Base-by-base conservation (phyloP, 2,797 vertebrate species). In the Falco naumanni region DNA sequence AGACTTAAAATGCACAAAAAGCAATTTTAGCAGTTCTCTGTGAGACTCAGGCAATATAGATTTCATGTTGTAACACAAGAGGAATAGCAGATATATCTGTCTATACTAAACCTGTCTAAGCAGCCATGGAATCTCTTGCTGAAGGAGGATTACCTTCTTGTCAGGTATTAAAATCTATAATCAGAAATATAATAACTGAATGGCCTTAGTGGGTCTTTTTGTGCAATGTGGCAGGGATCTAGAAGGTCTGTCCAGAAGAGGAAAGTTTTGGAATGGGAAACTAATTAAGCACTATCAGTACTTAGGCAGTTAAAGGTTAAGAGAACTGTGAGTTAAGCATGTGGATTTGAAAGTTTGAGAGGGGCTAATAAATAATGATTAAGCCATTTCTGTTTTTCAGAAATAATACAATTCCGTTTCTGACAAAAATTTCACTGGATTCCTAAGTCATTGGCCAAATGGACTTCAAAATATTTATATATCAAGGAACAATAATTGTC, bases 81-180 rank as follows among this genome's bases (percentile, higher is more conserved):
- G 17, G 17, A 66, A 64, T 43, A 91, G 45, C 21, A 85, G 68
- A 88, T 90, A 74, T 24, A 59, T 65, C 74, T 4, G 13, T 28
- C 45, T 72, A 12, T n/a, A 70, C 34, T 89, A 63, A 94, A 41
- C 15, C 54, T 80, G 47, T 66, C 33, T 70, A 94, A 93, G 85
- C 21, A 90, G 39, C 24, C 56, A 74, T n/a, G 34, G 41, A 93
- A 70, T 39, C 47, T 80, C 34, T 79, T 66, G 41, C 54, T 61
- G 71, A 76, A 93, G 50, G 20, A 79, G n/a, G 34, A 91, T 91
- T 95, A 88, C 6, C 33, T 88, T 83, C 82, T 93, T 83, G 60
- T 90, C 76, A 66, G 28, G 34, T 64, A 70, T 56, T 88, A 70
- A 88, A 90, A 96, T 93, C 56, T 89, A 48, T 61, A 84, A 56